phyloP scores from a whole-genome alignment of 2,888 invertebrate genomes.

The Hedya salicella region DNA sequence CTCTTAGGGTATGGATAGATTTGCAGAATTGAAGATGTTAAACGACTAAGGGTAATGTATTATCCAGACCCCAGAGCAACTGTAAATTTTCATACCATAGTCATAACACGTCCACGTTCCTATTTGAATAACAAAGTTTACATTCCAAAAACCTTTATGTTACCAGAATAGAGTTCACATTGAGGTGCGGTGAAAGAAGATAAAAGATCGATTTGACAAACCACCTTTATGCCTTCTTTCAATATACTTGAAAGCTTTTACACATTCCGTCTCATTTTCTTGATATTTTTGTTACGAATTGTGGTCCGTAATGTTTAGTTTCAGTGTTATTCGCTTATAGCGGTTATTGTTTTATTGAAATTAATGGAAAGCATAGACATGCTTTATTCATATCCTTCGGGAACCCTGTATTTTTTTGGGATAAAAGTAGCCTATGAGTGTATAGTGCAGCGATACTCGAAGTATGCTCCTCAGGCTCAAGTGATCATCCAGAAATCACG shows the following conservation, averaged over 20 bases:
- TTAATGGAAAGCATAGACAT: too few species aligned
- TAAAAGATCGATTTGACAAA: background rate
- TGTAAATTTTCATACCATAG: slow-evolving; percentile 4
- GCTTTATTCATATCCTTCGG: too few species aligned
- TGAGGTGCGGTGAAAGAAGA: background rate
- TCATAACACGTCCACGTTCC: background rate
- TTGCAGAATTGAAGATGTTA: too few species aligned
- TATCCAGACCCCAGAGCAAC: background rate
- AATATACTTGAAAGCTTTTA: slow-evolving; percentile 41
- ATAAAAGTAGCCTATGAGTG: too few species aligned
- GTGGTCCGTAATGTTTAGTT: background rate
- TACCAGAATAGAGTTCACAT: background rate
- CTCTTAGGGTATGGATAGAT: too few species aligned
- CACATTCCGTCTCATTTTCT: slow-evolving; percentile 41
- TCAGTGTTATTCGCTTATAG: background rate
- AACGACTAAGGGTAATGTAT: background rate
- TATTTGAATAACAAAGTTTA: background rate
- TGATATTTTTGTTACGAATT: slow-evolving; percentile 25
- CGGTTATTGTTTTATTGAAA: too few species aligned
- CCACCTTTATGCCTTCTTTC: slow-evolving; percentile 26
- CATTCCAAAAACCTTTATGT: background rate
- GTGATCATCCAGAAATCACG: too few species aligned
- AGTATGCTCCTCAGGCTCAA: too few species aligned
- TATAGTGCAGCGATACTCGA: too few species aligned
- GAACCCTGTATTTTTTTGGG: too few species aligned